Percentiles rank a stretch among this genome's conserved stretches.
phyloP scores from a whole-genome alignment of 2,113 vertebrate genomes.

The Gallinago media region DNA sequence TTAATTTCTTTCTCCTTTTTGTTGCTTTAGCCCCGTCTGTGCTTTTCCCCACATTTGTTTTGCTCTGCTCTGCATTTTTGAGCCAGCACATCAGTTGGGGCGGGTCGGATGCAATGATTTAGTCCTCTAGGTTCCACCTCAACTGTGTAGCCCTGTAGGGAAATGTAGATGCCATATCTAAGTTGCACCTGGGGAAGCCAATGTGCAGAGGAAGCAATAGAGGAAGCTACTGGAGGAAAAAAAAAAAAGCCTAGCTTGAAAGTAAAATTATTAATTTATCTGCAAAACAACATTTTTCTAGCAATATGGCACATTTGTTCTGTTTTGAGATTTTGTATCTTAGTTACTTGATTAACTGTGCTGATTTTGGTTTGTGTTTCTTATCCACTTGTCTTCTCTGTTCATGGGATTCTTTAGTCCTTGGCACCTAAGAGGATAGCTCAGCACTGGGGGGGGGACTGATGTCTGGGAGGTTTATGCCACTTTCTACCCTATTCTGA shows the following conservation, averaged over 20 bases:
- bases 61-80: not conserved
- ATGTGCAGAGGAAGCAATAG: not conserved
- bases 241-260: not conserved
- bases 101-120: not conserved
- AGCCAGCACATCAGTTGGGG: not conserved
- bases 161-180: not conserved
- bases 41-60: not conserved
- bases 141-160: not conserved
- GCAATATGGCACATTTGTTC: not conserved
- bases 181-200: not conserved
- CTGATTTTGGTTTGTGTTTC: not conserved
- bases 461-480: not conserved
- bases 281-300: not conserved
- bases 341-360: not conserved
- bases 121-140: not conserved
- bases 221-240: not conserved
- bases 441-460: not conserved
- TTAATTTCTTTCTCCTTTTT: not conserved
- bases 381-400: not conserved
- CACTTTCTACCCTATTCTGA: not conserved
- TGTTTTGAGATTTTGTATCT: not conserved
- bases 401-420: not conserved
- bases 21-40: not conserved
- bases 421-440: fast-evolving
- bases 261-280: not conserved